Evolutionary conservation across 2,113 vertebrate species (phyloP).

Genomic region (Girardinichthys multiradiatus): DNA sequence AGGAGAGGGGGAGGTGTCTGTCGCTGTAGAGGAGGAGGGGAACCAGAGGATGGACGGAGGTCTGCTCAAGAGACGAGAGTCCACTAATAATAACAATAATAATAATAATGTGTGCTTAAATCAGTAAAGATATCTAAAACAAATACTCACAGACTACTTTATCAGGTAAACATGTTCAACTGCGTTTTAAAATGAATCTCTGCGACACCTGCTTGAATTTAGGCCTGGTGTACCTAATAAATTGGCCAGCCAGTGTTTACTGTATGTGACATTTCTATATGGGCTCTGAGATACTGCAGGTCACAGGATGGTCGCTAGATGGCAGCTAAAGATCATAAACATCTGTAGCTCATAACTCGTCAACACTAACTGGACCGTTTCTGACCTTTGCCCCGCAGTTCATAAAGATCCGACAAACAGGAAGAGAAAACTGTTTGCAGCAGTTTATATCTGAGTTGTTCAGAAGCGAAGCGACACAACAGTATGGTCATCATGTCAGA

Average conservation of each 20-base stretch:
- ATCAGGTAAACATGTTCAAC: too few species aligned
- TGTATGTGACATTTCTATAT: too few species aligned
- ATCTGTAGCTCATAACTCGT: neutral
- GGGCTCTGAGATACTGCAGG: neutral
- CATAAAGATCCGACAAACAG: neutral
- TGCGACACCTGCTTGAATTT: too few species aligned
- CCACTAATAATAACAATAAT: too few species aligned
- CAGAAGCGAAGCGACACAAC: neutral
- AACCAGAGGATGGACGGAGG: conserved; percentile 53
- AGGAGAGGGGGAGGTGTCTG: conserved; percentile 30
- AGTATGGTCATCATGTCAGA: rapidly evolving
- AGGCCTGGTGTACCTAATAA: too few species aligned
- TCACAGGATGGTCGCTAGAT: neutral
- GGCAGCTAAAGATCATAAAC: too few species aligned
- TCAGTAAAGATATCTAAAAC: too few species aligned
- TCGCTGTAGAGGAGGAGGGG: conserved; percentile 78
- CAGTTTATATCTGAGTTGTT: neutral
- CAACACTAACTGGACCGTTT: neutral
- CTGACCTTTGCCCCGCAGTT: neutral
- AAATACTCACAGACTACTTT: too few species aligned
- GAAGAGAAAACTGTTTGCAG: conserved; percentile 8
- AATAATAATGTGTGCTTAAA: too few species aligned
- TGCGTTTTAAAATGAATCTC: too few species aligned
- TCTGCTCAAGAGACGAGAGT: neutral
- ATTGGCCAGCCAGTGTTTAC: too few species aligned